These are phyloP conservation scores for Heloderma charlesbogerti DNA, from an alignment of 2,113 vertebrate species.

Conservation along the genomic window DNA sequence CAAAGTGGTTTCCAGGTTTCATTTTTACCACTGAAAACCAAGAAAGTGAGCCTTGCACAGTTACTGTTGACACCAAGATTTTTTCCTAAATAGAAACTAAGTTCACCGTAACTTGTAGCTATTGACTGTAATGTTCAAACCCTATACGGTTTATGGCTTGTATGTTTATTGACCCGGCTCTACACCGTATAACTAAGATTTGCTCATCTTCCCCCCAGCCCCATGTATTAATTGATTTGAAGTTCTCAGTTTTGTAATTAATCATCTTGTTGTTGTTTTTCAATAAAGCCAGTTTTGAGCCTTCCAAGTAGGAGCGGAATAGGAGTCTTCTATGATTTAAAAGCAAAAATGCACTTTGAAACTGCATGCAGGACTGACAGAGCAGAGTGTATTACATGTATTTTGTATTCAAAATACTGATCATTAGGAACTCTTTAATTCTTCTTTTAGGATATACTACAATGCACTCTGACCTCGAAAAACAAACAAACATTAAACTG, in stretches of 20 bases:
- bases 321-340: background rate
- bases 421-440: background rate
- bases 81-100: background rate
- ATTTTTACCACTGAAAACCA: background rate
- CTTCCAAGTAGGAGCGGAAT: background rate
- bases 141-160: background rate
- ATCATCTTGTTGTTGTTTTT: background rate
- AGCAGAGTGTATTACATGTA: background rate
- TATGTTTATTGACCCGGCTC: background rate
- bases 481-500: background rate
- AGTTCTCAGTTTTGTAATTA: background rate
- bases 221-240: background rate
- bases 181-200: background rate
- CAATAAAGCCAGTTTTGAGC: background rate
- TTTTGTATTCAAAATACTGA: background rate
- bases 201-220: background rate
- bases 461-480: conserved; percentile 20
- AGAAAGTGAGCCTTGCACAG: background rate
- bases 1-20: background rate
- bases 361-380: background rate
- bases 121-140: background rate
- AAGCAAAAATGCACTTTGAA: background rate
- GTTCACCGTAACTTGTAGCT: background rate
- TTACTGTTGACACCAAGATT: background rate
- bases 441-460: conserved; percentile 7